Conservation (phyloP, 1,140 invertebrate species). For the Triops longicaudatus region DNA sequence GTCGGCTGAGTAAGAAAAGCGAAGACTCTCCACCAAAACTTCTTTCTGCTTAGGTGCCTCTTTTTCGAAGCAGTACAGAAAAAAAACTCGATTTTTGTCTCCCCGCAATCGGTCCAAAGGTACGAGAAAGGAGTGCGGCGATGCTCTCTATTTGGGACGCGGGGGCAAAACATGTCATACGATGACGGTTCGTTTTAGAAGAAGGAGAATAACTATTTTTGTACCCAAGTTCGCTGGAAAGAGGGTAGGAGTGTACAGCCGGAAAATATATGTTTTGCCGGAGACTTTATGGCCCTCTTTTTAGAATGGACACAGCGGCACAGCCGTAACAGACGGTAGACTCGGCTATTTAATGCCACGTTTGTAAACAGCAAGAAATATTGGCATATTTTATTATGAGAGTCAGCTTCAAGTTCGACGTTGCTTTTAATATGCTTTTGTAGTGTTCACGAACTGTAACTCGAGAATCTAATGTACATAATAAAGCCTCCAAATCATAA, state of each 20-base stretch:
- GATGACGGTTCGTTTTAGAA: neutral
- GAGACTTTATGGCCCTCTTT: neutral
- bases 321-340: neutral
- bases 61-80: constrained; percentile 1
- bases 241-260: neutral
- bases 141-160: too few relatives aligned
- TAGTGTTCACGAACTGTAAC: too few relatives aligned
- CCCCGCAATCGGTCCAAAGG: too few relatives aligned
- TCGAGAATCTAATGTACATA: too few relatives aligned
- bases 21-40: neutral
- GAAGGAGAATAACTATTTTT: constrained; percentile 4
- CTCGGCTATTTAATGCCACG: neutral
- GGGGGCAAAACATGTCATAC: too few relatives aligned
- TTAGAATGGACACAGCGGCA: constrained; percentile 10
- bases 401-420: too few relatives aligned
- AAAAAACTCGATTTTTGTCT: constrained; percentile 21
- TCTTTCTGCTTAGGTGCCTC: neutral
- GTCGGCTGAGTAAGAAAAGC: too few relatives aligned
- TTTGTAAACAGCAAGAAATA: neutral
- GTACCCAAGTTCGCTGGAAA: neutral
- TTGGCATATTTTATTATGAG: neutral
- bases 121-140: too few relatives aligned
- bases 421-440: too few relatives aligned
- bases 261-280: neutral
- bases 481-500: too few relatives aligned